Base-by-base conservation (phyloP, 2,888 invertebrate genomes). In the Cheilosia vulpina region DNA sequence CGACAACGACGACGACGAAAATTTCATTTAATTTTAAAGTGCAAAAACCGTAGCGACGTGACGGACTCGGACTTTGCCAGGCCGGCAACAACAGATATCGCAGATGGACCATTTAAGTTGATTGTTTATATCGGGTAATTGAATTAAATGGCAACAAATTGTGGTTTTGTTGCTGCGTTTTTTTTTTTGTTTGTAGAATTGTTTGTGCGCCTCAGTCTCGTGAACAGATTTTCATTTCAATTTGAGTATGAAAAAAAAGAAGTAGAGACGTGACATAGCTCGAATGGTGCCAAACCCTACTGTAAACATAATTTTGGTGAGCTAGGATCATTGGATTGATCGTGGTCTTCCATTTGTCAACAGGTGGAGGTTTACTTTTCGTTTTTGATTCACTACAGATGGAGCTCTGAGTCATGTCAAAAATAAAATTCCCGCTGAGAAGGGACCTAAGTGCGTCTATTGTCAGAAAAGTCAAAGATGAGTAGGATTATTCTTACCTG, bases 141-240 rank as follows among this genome's bases (percentile, higher is more conserved):
- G 85, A 85, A 85, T 85, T 77, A 80, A 85, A 77, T 60, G 69
- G 65, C 80, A 75, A 76, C 80, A 80, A 84, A 84, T 80, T 80
- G 84, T 53, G 80, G 80, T 69, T 75, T 60, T 31, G 47, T n/a
- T 47, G 17, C 13, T n/a, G 41, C n/a, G 9, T 2, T 15, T 38
- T 11, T 52, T 21, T 50, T 15, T 21, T 41, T 66, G 27, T 41
- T 2, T 24, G 21, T 41, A 21, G 9, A 50, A 47, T 38, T 65
- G 53, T 31, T 31, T 31, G 31, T 7, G 55, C 55, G 31, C 34
- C 17, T 34, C 15, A 15, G 43, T 47, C 31, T 31, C 3, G 17
- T 31, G 2, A 21, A 34, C 13, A 19, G 31, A 31, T 69, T 69
- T 57, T 15, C 19, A 45, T 50, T 63, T 15, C 9, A 31, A 31